phyloP scores from a whole-genome alignment of 1,140 invertebrate genomes.

The Ridgeia piscesae region DNA sequence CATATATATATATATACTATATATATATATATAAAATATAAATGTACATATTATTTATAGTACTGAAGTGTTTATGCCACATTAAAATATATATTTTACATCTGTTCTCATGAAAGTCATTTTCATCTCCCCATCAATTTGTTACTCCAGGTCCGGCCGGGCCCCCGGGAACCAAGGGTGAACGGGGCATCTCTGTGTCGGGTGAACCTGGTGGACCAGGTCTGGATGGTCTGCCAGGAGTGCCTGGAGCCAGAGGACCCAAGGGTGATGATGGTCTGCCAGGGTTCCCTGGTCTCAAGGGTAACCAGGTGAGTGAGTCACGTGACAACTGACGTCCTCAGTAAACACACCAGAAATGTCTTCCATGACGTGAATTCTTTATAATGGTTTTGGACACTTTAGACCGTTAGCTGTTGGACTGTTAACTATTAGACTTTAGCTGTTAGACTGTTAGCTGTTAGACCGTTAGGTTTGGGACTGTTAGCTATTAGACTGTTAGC shows the following conservation, averaged over 20 bases:
- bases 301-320: background rate
- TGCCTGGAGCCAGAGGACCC: slow-evolving; percentile 24
- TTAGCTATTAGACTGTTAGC: too few species aligned
- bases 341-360: too few species aligned
- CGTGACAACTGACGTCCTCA: background rate
- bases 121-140: background rate
- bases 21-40: too few species aligned
- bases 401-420: too few species aligned
- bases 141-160: background rate
- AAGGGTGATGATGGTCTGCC: slow-evolving; percentile 24
- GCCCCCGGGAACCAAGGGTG: background rate
- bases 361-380: too few species aligned
- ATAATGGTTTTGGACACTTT: background rate
- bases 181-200: background rate
- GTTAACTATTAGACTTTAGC: too few species aligned
- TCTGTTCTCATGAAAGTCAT: background rate
- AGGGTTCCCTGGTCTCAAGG: slow-evolving; percentile 21
- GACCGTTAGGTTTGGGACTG: too few species aligned
- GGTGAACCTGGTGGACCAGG: slow-evolving; percentile 13
- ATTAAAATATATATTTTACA: too few species aligned
- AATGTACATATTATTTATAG: too few species aligned
- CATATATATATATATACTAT: too few species aligned
- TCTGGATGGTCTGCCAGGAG: slow-evolving; percentile 20
- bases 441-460: too few species aligned
- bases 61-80: too few species aligned